These are phyloP conservation scores for Agrochola lota DNA, from an alignment of 2,888 invertebrate genomes.

Conservation along the genomic window DNA sequence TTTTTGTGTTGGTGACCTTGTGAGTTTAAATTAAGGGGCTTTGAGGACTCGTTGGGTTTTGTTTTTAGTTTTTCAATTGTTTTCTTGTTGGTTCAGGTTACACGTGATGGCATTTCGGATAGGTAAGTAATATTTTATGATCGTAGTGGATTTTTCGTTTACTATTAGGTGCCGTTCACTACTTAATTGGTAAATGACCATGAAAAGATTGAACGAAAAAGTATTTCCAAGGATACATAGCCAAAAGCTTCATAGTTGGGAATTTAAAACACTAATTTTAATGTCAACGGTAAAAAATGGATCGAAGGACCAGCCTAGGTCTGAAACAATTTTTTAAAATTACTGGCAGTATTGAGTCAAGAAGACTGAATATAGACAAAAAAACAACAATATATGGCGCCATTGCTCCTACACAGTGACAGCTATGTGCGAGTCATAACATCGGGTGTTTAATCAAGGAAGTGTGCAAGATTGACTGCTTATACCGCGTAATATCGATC, in stretches of 20 bases:
- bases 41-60: constrained; percentile 18
- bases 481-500: constrained; percentile 11
- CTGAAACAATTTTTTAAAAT: neutral
- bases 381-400: constrained; percentile 41
- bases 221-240: neutral
- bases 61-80: constrained; percentile 16
- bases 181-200: neutral
- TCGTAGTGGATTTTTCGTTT: neutral
- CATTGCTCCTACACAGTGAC: constrained; percentile 30
- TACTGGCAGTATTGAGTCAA: neutral
- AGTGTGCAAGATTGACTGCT: constrained; percentile 56
- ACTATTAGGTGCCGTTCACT: neutral
- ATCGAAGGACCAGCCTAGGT: neutral
- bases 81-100: neutral
- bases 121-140: neutral
- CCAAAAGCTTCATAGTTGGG: neutral
- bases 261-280: neutral
- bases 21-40: constrained; percentile 34
- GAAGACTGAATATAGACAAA: neutral
- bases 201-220: neutral
- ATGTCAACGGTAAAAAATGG: neutral
- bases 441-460: constrained; percentile 51
- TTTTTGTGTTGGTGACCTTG: constrained; percentile 29
- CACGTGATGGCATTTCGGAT: neutral
- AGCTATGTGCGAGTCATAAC: constrained; percentile 42